Base-by-base conservation (phyloP, 2,888 invertebrate genomes). In the Lottia scabra region DNA sequence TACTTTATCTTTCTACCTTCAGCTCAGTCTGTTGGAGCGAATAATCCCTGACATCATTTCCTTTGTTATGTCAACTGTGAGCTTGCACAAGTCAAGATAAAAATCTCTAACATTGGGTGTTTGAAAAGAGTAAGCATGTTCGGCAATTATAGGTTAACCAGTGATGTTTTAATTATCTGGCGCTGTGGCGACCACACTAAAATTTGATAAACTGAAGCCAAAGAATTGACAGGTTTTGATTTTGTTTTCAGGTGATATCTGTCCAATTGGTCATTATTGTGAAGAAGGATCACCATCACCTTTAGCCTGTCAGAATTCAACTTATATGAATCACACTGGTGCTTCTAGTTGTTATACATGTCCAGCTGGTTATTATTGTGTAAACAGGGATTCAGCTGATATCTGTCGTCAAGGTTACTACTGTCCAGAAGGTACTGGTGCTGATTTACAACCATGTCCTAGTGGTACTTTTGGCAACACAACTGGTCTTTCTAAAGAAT, bases 341-440 rank as follows among this genome's bases (percentile, higher is more conserved):
- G 86, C 85, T 0, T 76, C 80, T 0, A 75, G 72, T 10, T 88
- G 87, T 68, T 79, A 84, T 69, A 75, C 74, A n/a, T 88, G 88
- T 71, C 87, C 87, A 13, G 86, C 79, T 2, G 87, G 88, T 1
- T 81, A 81, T 70, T 88, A 83, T 78, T 88, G 88, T 75, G 83
- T 86, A 10, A 85, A 85, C 77, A 67, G 84, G 38, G 86, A 87
- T 74, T 75, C 81, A 4, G 87, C 87, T 8, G 86, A 87, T 63
- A 77, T 81, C 23, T 88, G 88, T 79, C 76, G 74, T 45, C 80
- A 85, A 71, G 88, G 88, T 19, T 84, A 82, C 75, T 88, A 85
- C 76, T 88, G 88, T 72, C 87, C 87, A 6, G 78, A 79, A 30
- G 87, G 87, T 19, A 88, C 88, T 3, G 88, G 88, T 8, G 84